These are phyloP conservation scores for Montipora cactus DNA, from an alignment of 64 coral and sea anemone species.

Conservation along the genomic window DNA sequence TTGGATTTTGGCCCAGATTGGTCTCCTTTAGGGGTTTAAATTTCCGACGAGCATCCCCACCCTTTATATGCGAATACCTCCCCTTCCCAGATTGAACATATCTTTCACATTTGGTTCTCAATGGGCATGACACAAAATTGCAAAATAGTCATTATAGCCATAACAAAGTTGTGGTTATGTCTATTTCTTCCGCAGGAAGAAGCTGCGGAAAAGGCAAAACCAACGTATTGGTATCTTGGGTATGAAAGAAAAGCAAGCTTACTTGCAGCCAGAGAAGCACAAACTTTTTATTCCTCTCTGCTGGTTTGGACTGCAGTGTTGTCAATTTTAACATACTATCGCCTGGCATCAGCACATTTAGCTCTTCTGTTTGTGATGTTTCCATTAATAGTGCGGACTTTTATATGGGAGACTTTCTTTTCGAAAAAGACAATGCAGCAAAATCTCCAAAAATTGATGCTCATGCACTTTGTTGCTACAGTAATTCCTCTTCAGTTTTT, in stretches of 20 bases:
- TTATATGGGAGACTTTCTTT: constrained; percentile 86
- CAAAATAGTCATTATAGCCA: background rate
- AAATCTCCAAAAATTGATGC: constrained; percentile 40
- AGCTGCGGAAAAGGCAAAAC: constrained; percentile 28
- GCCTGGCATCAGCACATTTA: constrained; percentile 83
- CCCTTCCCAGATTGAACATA: too few species aligned
- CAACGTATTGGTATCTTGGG: background rate
- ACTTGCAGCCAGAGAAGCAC: constrained; percentile 51
- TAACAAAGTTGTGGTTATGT: background rate
- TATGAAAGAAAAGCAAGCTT: constrained; percentile 27
- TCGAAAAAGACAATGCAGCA: background rate
- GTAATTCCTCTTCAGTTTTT: constrained; percentile 63
- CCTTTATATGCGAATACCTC: too few species aligned
- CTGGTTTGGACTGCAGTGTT: constrained; percentile 84
- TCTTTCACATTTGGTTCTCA: too few species aligned
- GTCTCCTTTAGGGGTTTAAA: too few species aligned
- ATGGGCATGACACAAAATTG: too few species aligned
- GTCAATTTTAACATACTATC: constrained; percentile 81
- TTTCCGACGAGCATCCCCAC: too few species aligned
- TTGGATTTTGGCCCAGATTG: too few species aligned
- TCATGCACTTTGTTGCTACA: constrained; percentile 59
- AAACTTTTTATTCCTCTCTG: constrained; percentile 87
- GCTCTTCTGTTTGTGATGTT: constrained; percentile 79
- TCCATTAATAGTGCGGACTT: constrained; percentile 69
- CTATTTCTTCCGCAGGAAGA: background rate